Base-by-base conservation (phyloP, 2,888 invertebrate genomes). In the Hemicrepidius hirtus region DNA sequence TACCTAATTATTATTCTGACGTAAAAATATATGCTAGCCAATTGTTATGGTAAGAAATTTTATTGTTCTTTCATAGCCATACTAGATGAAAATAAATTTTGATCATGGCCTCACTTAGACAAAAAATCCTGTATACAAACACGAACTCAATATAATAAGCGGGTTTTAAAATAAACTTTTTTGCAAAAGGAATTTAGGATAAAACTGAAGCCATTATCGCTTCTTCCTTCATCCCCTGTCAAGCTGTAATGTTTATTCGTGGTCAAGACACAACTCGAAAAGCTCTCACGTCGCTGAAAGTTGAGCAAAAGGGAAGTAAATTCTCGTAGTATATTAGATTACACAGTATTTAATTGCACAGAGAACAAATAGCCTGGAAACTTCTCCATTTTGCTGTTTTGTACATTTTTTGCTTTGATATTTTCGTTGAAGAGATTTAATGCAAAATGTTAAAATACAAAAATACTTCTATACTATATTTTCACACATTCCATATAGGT, bases 201-300 rank as follows among this genome's bases (percentile, higher is more conserved):
- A n/a, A 28, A 16, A 2, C 9, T 4, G 3, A 53, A 53, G 28
- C 53, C 28, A 53, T 53, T 53, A 53, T 53, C 28, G 53, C 53
- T 53, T 53, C n/a, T 13, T 12, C 10, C 9, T 18, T 20, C 13
- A 28, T 53, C 53, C 4, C 28, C 6, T 24, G 21, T 24, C 24
- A 21, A 5, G 50, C 50, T n/a, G 12, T n/a, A 53, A 53, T 53
- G 53, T 53, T 53, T 57, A 57, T 57, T 57, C 37, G 57, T 37
- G 57, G 57, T 57, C 57, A 57, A 21, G 21, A 0, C 20, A 21
- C 37, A 20, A 1, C 20, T 7, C 37, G 18, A 32, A 37, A 55
- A 57, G 57, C 57, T 57, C 12, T 37, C 57, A 37, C 57, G 20
- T 37, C 37, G 3, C 5, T n/a, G 24, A 20, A 37, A 57, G 35